Evolutionary conservation across 1,140 invertebrate genomes (phyloP).

Genomic region (Drosophila pandora): DNA sequence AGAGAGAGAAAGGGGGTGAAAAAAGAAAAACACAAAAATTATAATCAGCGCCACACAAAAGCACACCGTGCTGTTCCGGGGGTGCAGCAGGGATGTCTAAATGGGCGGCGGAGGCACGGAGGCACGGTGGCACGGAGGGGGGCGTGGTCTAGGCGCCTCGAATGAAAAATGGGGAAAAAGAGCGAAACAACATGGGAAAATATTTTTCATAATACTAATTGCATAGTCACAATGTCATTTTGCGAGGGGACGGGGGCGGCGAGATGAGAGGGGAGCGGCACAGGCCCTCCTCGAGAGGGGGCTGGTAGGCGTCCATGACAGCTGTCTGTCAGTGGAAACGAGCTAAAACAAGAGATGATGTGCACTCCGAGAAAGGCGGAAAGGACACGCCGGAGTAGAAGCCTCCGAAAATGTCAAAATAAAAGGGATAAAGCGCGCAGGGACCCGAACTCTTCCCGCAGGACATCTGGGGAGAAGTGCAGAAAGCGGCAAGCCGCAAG

Average conservation of each 20-base stretch:
- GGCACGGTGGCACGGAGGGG: background rate
- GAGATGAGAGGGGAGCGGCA: background rate
- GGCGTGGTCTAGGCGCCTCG: slow-evolving; percentile 16
- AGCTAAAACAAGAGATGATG: slow-evolving; percentile 39
- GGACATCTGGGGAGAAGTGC: background rate
- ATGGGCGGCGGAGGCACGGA: background rate
- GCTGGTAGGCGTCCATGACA: slow-evolving; percentile 51
- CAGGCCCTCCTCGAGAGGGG: background rate
- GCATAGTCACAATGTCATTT: slow-evolving; percentile 83
- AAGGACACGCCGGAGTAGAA: background rate
- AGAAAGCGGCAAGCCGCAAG: background rate
- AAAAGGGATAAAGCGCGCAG: background rate
- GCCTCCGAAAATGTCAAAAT: background rate
- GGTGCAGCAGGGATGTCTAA: slow-evolving; percentile 4
- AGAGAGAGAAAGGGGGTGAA: slow-evolving; percentile 29
- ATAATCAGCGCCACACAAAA: slow-evolving; percentile 80
- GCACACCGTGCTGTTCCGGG: slow-evolving; percentile 58
- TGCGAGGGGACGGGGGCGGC: slow-evolving; percentile 34
- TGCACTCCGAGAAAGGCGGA: slow-evolving; percentile 16
- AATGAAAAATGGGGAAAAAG: slow-evolving; percentile 22
- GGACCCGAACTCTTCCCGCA: background rate
- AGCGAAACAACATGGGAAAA: slow-evolving; percentile 71
- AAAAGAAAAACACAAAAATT: slow-evolving; percentile 63
- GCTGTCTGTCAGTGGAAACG: slow-evolving; percentile 64
- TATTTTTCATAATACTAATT: slow-evolving; percentile 83